Base-by-base conservation (phyloP, 2,888 invertebrate species). In the Leucoma salicis region DNA sequence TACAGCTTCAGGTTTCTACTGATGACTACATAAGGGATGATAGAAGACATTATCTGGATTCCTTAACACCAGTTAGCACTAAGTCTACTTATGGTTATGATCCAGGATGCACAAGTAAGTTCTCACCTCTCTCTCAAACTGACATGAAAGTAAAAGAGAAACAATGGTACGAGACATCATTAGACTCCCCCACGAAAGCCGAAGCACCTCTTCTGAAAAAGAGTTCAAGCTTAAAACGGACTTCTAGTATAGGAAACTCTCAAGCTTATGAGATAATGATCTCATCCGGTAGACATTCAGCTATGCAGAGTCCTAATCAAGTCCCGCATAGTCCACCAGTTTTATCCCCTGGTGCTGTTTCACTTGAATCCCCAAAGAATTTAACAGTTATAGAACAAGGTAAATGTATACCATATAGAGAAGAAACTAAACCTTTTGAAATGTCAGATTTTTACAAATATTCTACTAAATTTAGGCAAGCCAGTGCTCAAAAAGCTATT, bases 391-490 rank as follows among this genome's bases (percentile, higher is more conserved):
- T 97, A 21, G 95, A 96, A 69, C 95, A 95, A 53, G 97, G 96
- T 24, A 96, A 95, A 63, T 96, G 95, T 87, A 96, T 96, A 77
- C 97, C 97, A 0, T 97, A 96, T 73, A 92, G 96, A 67, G 98
- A 99, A 86, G 96, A 97, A 42, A 96, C 96, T 0, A 99, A 99
- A 76, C 98, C 98, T 2, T 99, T 98, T 85, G 98, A 98, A 90
- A 97, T 98, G 96, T 95, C 97, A 0, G 99, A 99, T 82, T 98
- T 97, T 80, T 99, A 98, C 79, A 99, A 98, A 82, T 99, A 99
- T 79, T 98, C 98, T 37, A 97, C 97, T 3, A 97, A 97, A 76
- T 97, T 95, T 77, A 92, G 97, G 49, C 94, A 96, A 66, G 73
- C 74, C 1, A 80, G 71, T 66, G 63, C 66, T 39, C 82, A 76